These are phyloP conservation scores for Clitarchus hookeri DNA, from an alignment of 2,888 invertebrate genomes.

Conservation along the genomic window DNA sequence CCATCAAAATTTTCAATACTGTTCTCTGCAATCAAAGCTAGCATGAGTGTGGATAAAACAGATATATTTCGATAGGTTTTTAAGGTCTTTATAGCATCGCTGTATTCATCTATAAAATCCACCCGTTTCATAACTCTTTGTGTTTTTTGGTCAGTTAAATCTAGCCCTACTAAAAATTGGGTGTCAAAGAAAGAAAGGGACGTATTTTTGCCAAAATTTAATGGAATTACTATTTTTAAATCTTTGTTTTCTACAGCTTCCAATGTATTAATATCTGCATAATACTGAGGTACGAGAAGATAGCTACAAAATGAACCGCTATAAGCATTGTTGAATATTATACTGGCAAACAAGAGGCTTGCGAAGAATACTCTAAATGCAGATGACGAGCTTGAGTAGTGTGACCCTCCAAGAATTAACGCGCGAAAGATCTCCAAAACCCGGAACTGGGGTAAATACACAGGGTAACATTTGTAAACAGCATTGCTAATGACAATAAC, in stretches of 20 bases:
- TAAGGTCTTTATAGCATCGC: not conserved
- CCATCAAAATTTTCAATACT: not conserved
- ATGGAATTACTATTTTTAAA: not conserved
- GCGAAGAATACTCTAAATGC: not conserved
- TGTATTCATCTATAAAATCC: not conserved
- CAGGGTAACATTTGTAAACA: not conserved
- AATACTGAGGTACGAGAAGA: not conserved
- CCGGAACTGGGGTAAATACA: not conserved
- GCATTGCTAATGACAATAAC: not conserved
- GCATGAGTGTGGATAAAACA: not conserved
- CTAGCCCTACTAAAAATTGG: not conserved
- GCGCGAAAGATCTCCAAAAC: not conserved
- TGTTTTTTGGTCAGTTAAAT: not conserved
- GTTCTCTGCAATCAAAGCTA: not conserved
- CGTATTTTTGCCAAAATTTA: not conserved
- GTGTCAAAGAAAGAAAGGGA: not conserved
- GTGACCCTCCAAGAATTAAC: not conserved
- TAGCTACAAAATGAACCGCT: not conserved
- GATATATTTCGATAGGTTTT: not conserved
- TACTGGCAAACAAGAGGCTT: not conserved
- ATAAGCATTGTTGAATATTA: slow-evolving; percentile 7
- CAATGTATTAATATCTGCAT: not conserved
- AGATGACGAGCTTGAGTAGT: not conserved
- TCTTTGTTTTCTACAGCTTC: not conserved
- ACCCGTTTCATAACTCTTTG: not conserved